phyloP scores from a whole-genome alignment of 2,113 vertebrate genomes.

The Oreochromis aureus region DNA sequence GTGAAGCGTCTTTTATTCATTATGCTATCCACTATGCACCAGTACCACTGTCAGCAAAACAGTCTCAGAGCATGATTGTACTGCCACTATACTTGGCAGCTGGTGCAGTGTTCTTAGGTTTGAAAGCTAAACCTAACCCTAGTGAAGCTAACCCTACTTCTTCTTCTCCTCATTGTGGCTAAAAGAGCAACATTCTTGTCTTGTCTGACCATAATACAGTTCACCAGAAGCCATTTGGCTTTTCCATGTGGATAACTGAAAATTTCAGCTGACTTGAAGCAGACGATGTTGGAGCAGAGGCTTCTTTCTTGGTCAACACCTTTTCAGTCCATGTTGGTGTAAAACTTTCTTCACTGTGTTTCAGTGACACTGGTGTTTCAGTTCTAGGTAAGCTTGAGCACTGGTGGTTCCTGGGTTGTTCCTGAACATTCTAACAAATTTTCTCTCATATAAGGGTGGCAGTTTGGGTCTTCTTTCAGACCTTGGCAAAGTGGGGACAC shows the following conservation, averaged over 20 bases:
- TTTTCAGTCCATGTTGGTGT: neutral
- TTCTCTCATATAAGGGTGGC: fast-evolving
- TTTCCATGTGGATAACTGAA: neutral
- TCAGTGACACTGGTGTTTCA: neutral
- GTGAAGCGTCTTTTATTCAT: neutral
- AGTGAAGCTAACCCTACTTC: neutral
- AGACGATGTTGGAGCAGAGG: neutral
- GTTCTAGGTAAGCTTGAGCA: neutral
- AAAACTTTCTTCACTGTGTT: neutral
- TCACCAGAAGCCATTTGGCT: fast-evolving
- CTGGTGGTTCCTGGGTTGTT: neutral
- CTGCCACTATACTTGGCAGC: neutral
- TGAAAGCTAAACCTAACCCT: neutral
- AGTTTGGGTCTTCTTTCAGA: neutral
- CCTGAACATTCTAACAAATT: neutral
- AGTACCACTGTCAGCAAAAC: neutral
- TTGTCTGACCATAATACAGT: fast-evolving
- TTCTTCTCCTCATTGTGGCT: neutral
- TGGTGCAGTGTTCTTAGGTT: neutral
- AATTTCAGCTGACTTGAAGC: neutral
- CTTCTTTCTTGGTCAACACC: neutral
- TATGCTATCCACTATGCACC: neutral
- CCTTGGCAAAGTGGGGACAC: neutral
- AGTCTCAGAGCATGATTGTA: fast-evolving
- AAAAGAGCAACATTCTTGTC: neutral